Conservation (phyloP, 2,797 vertebrate genomes). For the Spinus pinus region DNA sequence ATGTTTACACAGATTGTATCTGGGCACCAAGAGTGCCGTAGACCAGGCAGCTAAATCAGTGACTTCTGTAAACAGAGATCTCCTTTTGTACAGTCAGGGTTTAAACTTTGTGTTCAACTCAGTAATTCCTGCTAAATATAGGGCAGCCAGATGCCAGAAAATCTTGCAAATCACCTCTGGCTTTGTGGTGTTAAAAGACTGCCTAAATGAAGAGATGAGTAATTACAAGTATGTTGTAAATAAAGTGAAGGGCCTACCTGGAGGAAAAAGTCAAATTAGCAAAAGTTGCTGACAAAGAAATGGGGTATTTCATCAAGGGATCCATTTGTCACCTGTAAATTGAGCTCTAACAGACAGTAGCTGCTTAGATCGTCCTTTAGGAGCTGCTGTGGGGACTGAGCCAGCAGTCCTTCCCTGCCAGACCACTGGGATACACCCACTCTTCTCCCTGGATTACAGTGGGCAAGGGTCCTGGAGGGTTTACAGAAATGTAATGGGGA, state of each 20-base stretch:
- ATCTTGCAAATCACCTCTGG: fast-evolving
- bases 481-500: neutral
- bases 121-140: neutral
- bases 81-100: neutral
- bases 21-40: neutral
- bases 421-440: fast-evolving
- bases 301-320: neutral
- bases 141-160: neutral
- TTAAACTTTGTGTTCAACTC: neutral
- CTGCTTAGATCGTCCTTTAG: neutral
- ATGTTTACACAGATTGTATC: neutral
- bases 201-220: neutral
- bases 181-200: neutral
- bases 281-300: neutral
- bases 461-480: neutral
- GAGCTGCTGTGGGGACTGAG: neutral
- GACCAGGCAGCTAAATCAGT: neutral
- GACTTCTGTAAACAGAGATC: neutral
- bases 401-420: neutral
- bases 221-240: neutral
- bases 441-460: neutral
- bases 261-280: neutral
- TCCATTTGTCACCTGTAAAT: neutral
- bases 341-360: neutral
- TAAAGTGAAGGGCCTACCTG: neutral